Evolutionary conservation across 2,888 invertebrate species (phyloP).

Genomic region (Agonopterix alstromeriana): DNA sequence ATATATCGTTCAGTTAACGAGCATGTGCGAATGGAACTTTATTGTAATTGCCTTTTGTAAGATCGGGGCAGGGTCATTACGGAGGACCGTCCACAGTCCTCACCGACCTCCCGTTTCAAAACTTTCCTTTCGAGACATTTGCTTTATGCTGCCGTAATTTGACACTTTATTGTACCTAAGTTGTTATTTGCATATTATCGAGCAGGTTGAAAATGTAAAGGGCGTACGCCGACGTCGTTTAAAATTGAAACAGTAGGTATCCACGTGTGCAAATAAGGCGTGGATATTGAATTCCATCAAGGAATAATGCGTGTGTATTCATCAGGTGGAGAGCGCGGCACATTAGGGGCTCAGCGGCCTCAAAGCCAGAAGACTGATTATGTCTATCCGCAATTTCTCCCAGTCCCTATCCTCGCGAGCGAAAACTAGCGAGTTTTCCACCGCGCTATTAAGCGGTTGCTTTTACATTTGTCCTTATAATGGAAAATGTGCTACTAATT

Average conservation of each 20-base stretch:
- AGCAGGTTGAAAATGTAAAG: no score
- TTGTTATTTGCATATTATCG: not conserved
- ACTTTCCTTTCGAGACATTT: slow-evolving; percentile 49
- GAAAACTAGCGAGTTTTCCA: slow-evolving; percentile 77
- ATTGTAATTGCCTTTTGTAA: slow-evolving; percentile 77
- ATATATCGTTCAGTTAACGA: slow-evolving; percentile 75
- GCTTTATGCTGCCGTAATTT: slow-evolving; percentile 18
- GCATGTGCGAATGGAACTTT: slow-evolving; percentile 74
- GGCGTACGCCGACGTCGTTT: no score
- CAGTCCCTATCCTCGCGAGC: slow-evolving; percentile 72
- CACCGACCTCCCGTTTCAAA: slow-evolving; percentile 53
- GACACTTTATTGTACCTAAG: not conserved
- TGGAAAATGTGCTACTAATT: slow-evolving; percentile 77
- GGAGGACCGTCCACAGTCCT: slow-evolving; percentile 44
- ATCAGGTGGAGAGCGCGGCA: slow-evolving; percentile 65
- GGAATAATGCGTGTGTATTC: slow-evolving; percentile 55
- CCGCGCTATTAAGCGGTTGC: slow-evolving; percentile 76
- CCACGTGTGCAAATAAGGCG: slow-evolving; percentile 24
- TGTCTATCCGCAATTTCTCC: slow-evolving; percentile 76
- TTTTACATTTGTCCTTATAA: slow-evolving; percentile 77
- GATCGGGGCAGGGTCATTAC: slow-evolving; percentile 72
- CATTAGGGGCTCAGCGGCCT: slow-evolving; percentile 69
- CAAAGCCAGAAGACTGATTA: slow-evolving; percentile 77
- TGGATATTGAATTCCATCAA: slow-evolving; percentile 39
- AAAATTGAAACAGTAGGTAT: no score